Percentiles rank a stretch among this genome's conserved stretches.
phyloP scores from a whole-genome alignment of 1,140 invertebrate genomes.

The Drosophila truncata region DNA sequence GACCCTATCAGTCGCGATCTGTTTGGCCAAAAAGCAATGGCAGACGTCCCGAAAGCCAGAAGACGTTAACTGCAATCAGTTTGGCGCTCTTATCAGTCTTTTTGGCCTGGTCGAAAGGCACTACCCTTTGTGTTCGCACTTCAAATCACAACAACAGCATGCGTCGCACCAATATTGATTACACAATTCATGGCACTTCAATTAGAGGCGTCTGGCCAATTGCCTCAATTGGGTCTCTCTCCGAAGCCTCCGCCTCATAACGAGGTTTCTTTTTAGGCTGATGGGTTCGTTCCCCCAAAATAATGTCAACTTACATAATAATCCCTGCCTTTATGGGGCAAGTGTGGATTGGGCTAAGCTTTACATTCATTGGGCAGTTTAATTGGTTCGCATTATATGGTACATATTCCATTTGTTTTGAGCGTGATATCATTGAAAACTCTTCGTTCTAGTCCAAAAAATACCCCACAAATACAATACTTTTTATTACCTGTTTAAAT shows the following conservation, averaged over 20 bases:
- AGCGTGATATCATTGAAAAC: conserved; percentile 10
- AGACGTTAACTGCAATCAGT: conserved; percentile 28
- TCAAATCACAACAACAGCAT: conserved; percentile 40
- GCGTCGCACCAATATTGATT: conserved; percentile 52
- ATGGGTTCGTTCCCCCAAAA: conserved; percentile 15
- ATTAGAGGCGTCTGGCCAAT: conserved; percentile 50
- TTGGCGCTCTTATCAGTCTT: conserved; percentile 50
- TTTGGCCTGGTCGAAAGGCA: conserved; percentile 12
- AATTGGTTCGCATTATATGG: conserved; percentile 27
- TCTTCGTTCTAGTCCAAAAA: conserved; percentile 18
- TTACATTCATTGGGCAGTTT: conserved; percentile 38
- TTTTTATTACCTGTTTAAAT: conserved; percentile 67
- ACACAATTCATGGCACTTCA: conserved; percentile 58
- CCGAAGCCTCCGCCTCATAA: conserved; percentile 18
- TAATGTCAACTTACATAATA: conserved; percentile 29
- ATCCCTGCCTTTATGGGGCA: neutral
- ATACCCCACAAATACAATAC: conserved; percentile 28
- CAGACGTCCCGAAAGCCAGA: conserved; percentile 17
- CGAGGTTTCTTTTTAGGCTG: conserved; percentile 29
- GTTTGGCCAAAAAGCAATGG: conserved; percentile 2
- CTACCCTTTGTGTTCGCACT: conserved; percentile 26
- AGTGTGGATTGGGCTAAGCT: conserved; percentile 22
- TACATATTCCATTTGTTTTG: neutral
- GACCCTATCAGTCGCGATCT: conserved; percentile 8
- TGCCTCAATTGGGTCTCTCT: conserved; percentile 26